Base-by-base conservation (phyloP, 2,888 invertebrate genomes). In the Antitype chi region DNA sequence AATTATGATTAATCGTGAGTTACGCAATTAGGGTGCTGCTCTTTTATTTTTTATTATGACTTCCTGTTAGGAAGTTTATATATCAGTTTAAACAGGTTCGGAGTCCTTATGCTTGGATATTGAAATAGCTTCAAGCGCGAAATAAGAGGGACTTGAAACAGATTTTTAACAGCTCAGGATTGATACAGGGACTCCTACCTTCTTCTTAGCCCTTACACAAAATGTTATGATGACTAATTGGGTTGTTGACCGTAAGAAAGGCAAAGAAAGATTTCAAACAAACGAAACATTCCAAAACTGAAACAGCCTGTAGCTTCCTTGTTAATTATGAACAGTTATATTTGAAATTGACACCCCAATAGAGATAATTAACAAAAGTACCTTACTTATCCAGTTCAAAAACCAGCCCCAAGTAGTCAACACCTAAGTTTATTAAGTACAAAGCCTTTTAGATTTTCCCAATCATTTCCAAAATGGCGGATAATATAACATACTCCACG, bases 401-500 rank as follows among this genome's bases (percentile, higher is more conserved):
- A 77, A 69, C 63, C 28, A 70, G 55, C 28, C 47, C 3, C 17
- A 49, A 64, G n/a, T 23, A 53, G 53, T 47, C 8, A 52, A 57
- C 75, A 63, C 64, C 20, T 38, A n/a, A 38, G n/a, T 63, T 43
- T 32, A 28, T 66, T 49, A 38, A 38, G 38, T 38, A 28, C 1
- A 49, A 66, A 68, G n/a, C 20, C 13, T 1, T 38, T 38, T 38
- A 38, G 20, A n/a, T 38, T 43, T 57, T 66, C 32, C 5, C 20
- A 15, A 5, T 43, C 7, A 28, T 15, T 15, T 53, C 62, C 64
- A 78, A 84, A 75, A 88, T 88, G 89, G 77, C 47, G n/a, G 78
- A 71, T n/a, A 67, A 69, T 64, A 38, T 74, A 0, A 66, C 59
- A 43, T 89, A 88, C 67, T 84, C 85, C 9, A 80, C 93, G 11